Conservation (phyloP, 2,888 invertebrate species). For the Caenorhabditis angaria region DNA sequence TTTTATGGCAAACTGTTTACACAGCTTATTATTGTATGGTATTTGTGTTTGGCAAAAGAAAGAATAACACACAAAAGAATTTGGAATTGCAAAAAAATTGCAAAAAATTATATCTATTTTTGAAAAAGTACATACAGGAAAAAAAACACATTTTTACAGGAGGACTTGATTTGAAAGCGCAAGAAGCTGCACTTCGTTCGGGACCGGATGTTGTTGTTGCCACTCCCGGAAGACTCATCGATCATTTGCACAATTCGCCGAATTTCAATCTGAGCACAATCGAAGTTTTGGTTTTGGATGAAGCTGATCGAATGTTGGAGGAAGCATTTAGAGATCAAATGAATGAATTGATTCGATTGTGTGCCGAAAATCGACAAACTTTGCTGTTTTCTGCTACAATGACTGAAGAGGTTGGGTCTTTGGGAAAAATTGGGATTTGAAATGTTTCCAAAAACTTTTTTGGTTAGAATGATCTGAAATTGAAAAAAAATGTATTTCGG, state of each 20-base stretch:
- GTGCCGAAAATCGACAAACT: constrained; percentile 89
- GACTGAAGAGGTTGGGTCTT: constrained; percentile 91
- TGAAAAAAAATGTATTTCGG: too few relatives aligned
- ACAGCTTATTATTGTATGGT: constrained; percentile 11
- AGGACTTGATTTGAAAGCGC: constrained; percentile 76
- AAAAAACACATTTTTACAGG: constrained; percentile 67
- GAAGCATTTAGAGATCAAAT: constrained; percentile 98
- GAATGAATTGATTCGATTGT: constrained; percentile 94
- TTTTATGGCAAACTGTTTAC: constrained; percentile 16
- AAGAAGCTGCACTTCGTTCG: constrained; percentile 78
- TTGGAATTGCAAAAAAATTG: not conserved
- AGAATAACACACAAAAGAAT: not conserved
- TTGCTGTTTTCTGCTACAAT: constrained; percentile 98
- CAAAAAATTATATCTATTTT: not conserved
- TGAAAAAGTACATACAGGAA: not conserved
- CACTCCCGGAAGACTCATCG: constrained; percentile 95
- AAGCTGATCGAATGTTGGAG: constrained; percentile 90
- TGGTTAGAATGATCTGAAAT: too few relatives aligned
- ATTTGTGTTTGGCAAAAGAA: constrained; percentile 2
- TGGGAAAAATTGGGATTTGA: too few relatives aligned
- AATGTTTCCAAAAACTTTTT: too few relatives aligned
- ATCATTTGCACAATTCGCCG: constrained; percentile 93
- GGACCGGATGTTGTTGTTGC: constrained; percentile 97
- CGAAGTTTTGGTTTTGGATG: constrained; percentile 83
- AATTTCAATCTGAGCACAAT: constrained; percentile 87